Evolutionary conservation across 64 coral and sea anemone genomes (phyloP), one percentile per base, ranked within the genome.

Genomic region (Montipora foliosa): DNA sequence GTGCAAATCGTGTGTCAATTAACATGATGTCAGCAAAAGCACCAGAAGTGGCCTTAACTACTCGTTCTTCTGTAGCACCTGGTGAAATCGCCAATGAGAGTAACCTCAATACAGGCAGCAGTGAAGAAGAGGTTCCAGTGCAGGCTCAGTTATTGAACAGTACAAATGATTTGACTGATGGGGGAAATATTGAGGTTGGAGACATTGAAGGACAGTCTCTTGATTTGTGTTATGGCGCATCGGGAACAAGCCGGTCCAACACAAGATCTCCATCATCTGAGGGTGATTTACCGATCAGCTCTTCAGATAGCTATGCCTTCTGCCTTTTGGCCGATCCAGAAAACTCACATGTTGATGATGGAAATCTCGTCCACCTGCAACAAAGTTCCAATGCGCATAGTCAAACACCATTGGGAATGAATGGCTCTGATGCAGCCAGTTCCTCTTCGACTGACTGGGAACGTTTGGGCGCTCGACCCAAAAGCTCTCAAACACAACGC

Each of bases 401-500:
- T 66, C 13, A 67, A 45, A 47, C 8, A 4, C 2, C 58, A 44
- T 5, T 20, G 24, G 6, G 6, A 2, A 10, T 14, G 6, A 12
- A 29, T 44, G 0, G 3, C 1, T 6, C 80, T 2, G 58, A 22
- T 66, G 60, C 53, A 82, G 5, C 9, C 20, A 64, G 3, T 61
- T 5, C 2, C 2, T 11, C 20, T 67, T 6, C 14, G 9, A 67
- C 15, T 47, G 60, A 84, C 15, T 84, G 61, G 61, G 61, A 68
- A 19, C 44, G 44, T n/a, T 44, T 47, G 8, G 81, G 81, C 10
- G 81, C 81, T 17, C 45, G 81, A 84, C 81, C 81, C 19, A 84
- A 45, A 20, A 14, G 14, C 51, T 2, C 22, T 13, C 58, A 44
- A 45, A 2, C 29, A 0, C 49, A 80, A 57, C 8, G 3, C 0